A percentile compares a stretch with the other conserved stretches of the same genome.
These are phyloP conservation scores for Myotis planiceps DNA, from an alignment of 2,797 vertebrate genomes.

Conservation along the genomic window DNA sequence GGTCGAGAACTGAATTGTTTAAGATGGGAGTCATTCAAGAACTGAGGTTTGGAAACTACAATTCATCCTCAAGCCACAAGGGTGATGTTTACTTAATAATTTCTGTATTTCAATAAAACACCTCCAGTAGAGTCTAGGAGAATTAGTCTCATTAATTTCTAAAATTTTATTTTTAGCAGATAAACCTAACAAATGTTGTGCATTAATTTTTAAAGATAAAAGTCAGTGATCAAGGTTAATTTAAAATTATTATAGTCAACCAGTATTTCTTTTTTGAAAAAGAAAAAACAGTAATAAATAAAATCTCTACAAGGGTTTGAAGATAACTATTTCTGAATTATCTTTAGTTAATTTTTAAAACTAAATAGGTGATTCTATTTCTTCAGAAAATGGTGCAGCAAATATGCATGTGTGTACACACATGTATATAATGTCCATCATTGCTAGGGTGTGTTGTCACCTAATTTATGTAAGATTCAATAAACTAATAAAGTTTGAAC, in stretches of 20 bases:
- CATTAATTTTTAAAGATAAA: conserved; percentile 42
- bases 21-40: too few species aligned
- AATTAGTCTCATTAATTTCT: neutral
- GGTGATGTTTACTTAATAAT: neutral
- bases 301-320: conserved; percentile 18
- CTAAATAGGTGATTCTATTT: neutral
- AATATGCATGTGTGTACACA: neutral
- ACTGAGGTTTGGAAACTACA: neutral
- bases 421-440: neutral
- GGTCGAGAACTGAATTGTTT: too few species aligned
- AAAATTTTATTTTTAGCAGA: conserved; percentile 35
- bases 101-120: neutral
- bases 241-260: conserved; percentile 22
- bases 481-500: neutral
- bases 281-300: conserved; percentile 45
- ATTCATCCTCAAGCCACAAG: conserved; percentile 33
- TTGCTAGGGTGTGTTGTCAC: neutral
- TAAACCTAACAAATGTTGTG: neutral
- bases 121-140: neutral
- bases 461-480: conserved; percentile 51
- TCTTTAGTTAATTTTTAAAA: conserved; percentile 15
- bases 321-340: conserved; percentile 50
- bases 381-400: conserved; percentile 7
- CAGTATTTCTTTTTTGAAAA: conserved; percentile 28
- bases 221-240: neutral